These are phyloP conservation scores for Athrips mouffetella DNA, from an alignment of 2,888 invertebrate genomes.

Conservation along the genomic window DNA sequence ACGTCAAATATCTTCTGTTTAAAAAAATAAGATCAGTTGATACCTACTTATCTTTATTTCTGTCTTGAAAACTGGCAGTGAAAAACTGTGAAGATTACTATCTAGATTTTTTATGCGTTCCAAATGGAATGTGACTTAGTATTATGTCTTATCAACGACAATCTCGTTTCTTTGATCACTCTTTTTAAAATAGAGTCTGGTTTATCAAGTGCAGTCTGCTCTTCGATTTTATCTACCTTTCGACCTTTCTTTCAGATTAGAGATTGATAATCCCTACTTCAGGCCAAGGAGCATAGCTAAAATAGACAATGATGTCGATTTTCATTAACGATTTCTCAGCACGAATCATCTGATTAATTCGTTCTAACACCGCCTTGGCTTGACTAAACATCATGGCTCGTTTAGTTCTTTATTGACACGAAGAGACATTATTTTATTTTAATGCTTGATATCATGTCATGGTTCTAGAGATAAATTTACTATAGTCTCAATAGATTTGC, in stretches of 20 bases:
- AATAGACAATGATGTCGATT: conserved; percentile 16
- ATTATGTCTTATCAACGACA: conserved; percentile 9
- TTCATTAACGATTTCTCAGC: conserved; percentile 16
- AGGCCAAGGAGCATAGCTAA: conserved; percentile 9
- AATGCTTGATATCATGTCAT: conserved; percentile 37
- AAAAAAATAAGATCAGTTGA: neutral
- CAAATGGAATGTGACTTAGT: conserved; percentile 5
- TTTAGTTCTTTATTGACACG: conserved; percentile 22
- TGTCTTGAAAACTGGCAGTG: conserved; percentile 23
- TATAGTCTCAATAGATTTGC: too few species aligned
- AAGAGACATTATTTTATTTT: conserved; percentile 33
- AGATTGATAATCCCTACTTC: conserved; percentile 2
- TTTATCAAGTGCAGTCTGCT: conserved; percentile 7
- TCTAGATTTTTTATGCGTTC: neutral
- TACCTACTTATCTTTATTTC: conserved; percentile 12
- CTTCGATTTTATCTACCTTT: conserved; percentile 3
- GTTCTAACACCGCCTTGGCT: conserved; percentile 11
- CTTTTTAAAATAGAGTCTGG: neutral
- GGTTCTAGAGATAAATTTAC: too few species aligned
- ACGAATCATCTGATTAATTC: conserved; percentile 13
- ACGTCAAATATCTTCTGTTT: neutral
- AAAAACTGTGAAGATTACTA: conserved; percentile 4
- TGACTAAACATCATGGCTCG: conserved; percentile 9
- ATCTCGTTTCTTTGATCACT: conserved; percentile 5
- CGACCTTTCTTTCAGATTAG: conserved; percentile 11